A percentile compares a stretch with the other conserved stretches of the same genome.
Evolutionary conservation across 2,888 invertebrate species (phyloP).

Genomic region (Sinhomidia bicolor): DNA sequence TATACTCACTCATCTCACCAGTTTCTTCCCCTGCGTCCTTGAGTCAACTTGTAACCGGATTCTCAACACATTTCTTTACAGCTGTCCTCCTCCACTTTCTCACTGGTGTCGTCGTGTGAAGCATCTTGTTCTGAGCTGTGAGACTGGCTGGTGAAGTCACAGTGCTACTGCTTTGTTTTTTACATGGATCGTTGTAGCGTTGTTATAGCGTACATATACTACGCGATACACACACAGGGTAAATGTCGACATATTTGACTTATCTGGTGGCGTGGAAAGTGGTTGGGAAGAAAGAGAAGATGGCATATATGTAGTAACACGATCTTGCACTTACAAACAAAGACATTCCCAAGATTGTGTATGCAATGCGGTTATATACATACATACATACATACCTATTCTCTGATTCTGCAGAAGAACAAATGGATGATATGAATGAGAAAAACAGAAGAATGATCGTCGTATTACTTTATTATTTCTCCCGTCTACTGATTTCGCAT

Average conservation of each 20-base stretch:
- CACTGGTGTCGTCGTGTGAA: background rate
- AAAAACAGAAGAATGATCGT: too few relatives aligned
- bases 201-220: background rate
- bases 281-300: too few relatives aligned
- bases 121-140: background rate
- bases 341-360: too few relatives aligned
- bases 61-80: constrained; percentile 49
- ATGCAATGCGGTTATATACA: too few relatives aligned
- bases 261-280: background rate
- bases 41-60: constrained; percentile 33
- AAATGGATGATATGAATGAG: too few relatives aligned
- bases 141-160: background rate
- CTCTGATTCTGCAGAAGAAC: too few relatives aligned
- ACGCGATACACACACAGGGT: background rate
- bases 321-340: too few relatives aligned
- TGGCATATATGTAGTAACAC: too few relatives aligned
- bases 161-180: background rate
- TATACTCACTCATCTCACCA: background rate
- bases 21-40: constrained; percentile 8
- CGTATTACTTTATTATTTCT: too few relatives aligned
- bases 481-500: too few relatives aligned
- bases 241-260: background rate
- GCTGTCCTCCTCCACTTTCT: constrained; percentile 38
- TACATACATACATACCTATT: too few relatives aligned
- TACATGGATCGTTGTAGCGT: background rate